These are phyloP conservation scores for Acanthurus leucopareius DNA, from an alignment of 2,797 vertebrate genomes.

Conservation along the genomic window DNA sequence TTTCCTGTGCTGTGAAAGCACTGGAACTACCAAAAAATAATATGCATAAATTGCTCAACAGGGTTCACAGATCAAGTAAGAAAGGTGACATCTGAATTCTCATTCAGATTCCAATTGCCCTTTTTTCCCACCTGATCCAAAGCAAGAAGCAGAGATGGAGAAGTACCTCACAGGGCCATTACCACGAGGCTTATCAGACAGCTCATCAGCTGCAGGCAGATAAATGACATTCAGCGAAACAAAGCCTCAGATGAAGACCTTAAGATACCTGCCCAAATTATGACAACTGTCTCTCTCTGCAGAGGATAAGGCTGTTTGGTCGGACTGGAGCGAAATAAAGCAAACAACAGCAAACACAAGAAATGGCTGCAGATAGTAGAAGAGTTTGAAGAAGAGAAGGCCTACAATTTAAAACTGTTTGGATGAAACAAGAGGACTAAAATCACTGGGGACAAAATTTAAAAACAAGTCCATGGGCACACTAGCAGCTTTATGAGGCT, in stretches of 20 bases:
- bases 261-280: conserved; percentile 63
- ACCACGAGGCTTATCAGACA: conserved; percentile 51
- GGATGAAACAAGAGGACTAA: neutral
- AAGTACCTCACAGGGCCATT: conserved; percentile 52
- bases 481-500: neutral
- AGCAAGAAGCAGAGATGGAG: conserved; percentile 15
- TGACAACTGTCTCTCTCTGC: conserved; percentile 31
- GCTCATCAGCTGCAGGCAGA: conserved; percentile 57
- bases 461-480: neutral
- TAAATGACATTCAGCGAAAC: conserved; percentile 49
- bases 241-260: conserved; percentile 52
- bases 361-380: neutral
- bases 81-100: conserved; percentile 54
- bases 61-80: conserved; percentile 12
- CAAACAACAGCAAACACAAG: conserved; percentile 4
- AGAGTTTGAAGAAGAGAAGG: neutral
- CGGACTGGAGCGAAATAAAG: conserved; percentile 9
- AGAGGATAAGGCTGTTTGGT: conserved; percentile 39
- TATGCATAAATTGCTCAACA: conserved; percentile 13
- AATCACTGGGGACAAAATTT: neutral
- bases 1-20: neutral
- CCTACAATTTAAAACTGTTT: neutral
- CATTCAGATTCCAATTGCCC: conserved; percentile 56
- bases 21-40: conserved; percentile 27
- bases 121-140: conserved; percentile 54